A percentile compares a stretch with the other conserved stretches of the same genome.
Conservation (phyloP, 2,888 invertebrate species). For the Conops quadrifasciatus region DNA sequence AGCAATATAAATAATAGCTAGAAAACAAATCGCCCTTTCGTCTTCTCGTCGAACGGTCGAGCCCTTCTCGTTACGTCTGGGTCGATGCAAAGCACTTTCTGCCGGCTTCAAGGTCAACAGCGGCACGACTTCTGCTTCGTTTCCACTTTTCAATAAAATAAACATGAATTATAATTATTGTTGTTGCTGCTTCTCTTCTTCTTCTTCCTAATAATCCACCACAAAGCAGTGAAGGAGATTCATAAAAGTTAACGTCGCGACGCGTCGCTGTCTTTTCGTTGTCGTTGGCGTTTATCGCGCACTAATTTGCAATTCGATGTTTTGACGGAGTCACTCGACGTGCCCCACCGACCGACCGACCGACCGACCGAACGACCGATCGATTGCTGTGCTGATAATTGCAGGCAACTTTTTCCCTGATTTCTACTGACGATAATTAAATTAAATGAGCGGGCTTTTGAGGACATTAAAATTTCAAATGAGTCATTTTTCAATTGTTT, state of each 20-base stretch:
- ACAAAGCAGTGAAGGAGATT: neutral
- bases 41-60: neutral
- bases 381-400: no score
- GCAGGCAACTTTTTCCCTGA: no score
- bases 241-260: neutral
- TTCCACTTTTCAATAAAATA: conserved; percentile 12
- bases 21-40: neutral
- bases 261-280: neutral
- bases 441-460: no score
- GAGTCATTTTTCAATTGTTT: no score
- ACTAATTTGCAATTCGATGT: conserved; percentile 19
- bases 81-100: neutral
- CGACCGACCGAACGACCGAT: no score
- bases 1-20: neutral
- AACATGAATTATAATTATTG: conserved; percentile 7
- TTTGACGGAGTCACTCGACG: neutral
- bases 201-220: neutral
- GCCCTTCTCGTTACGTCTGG: conserved; percentile 18
- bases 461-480: no score
- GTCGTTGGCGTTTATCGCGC: conserved; percentile 4
- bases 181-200: conserved; percentile 18
- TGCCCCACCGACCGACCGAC: no score
- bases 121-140: conserved; percentile 43
- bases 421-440: no score
- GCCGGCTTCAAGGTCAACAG: conserved; percentile 43